Evolutionary conservation across 2,113 vertebrate genomes (phyloP), one percentile per base, ranked within the genome.

Genomic region (Oreocharis arfaki): DNA sequence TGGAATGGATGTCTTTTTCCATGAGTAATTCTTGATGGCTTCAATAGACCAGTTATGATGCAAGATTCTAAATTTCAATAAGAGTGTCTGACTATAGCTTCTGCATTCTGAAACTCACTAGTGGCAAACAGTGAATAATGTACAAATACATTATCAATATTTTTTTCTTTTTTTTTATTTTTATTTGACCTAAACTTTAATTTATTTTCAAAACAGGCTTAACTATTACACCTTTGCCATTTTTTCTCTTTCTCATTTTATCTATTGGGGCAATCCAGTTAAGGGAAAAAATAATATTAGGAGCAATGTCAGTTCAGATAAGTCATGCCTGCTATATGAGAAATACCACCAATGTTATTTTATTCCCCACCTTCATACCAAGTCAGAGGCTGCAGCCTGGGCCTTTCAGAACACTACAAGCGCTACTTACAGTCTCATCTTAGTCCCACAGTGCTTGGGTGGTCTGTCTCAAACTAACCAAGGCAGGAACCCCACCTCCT

Each of bases 381-480:
- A 24, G 46, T 60, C 22, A 71, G 74, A 90, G 26, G 15, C 44
- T 61, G 11, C 30, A 71, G 7, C 11, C 21, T 61, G 49, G 37
- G 61, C 21, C 35, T 83, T 83, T 88, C 24, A 67, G 47, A 90
- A 47, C 77, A 91, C 77, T 57, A 42, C 20, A 56, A 61, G n/a
- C 63, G 92, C 35, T 79, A 50, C 50, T 41, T 64, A 46, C n/a
- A 55, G 74, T 79, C 80, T 84, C 77, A 39, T 90, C 47, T n/a
- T 30, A 73, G 74, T 84, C 55, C 44, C 90, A 83, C 65, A 87
- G 79, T 80, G 35, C 44, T 90, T 97, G 91, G 87, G 95, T 96
- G 91, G 94, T 96, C 87, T 86, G 49, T 64, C 33, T 84, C 89
- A 79, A 87, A 53, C 65, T 84, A 96, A 77, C 80, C 64, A 81